These are phyloP conservation scores for Sitobion miscanthi DNA, from an alignment of 1,140 invertebrate genomes.

Conservation along the genomic window DNA sequence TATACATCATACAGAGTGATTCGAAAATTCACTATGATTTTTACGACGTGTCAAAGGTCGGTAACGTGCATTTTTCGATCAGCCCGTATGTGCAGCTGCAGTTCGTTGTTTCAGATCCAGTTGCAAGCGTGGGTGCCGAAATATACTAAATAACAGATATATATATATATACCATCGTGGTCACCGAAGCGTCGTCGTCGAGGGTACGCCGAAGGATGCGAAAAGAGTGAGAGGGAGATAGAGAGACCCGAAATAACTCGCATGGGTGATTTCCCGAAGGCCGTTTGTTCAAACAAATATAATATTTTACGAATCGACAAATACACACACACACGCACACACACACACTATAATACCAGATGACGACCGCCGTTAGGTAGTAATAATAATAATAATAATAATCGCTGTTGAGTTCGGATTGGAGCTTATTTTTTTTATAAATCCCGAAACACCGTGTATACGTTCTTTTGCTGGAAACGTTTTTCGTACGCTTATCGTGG, in stretches of 20 bases:
- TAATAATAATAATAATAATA: background rate
- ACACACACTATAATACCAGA: background rate
- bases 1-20: background rate
- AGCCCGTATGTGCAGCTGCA: background rate
- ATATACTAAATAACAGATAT: background rate
- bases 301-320: background rate
- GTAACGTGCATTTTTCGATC: background rate
- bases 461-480: background rate
- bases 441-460: background rate
- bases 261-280: background rate
- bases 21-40: background rate
- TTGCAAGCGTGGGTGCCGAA: background rate
- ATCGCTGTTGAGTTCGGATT: background rate
- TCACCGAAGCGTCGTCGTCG: background rate
- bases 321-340: background rate
- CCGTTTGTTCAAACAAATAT: background rate
- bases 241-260: background rate
- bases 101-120: background rate
- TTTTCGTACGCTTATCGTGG: background rate
- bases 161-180: too few species aligned
- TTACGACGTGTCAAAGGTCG: background rate
- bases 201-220: background rate
- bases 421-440: background rate
- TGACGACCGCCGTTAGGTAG: background rate
- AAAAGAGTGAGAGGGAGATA: background rate